Percentiles rank a stretch among this genome's conserved stretches.
These are phyloP conservation scores for Neoarius graeffei DNA, from an alignment of 2,113 vertebrate species.

Conservation along the genomic window DNA sequence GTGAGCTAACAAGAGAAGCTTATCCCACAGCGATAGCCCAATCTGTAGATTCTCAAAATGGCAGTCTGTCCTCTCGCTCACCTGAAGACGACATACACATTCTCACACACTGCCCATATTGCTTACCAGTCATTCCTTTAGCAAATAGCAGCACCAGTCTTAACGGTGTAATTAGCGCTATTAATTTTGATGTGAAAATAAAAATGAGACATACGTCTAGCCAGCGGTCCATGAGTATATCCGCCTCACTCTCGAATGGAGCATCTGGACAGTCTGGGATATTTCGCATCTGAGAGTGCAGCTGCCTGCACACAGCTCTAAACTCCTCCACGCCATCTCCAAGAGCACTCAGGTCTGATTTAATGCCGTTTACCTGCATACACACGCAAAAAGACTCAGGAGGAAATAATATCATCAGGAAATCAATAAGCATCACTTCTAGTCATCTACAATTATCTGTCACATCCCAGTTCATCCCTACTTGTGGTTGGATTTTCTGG, in stretches of 20 bases:
- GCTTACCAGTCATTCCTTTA: background rate
- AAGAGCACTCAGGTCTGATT: constrained; percentile 78
- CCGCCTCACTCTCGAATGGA: constrained; percentile 83
- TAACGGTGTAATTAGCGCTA: background rate
- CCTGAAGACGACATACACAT: constrained; percentile 62
- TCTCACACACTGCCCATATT: background rate
- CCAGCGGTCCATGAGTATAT: constrained; percentile 88
- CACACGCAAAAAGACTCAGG: constrained; percentile 3
- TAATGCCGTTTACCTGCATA: constrained; percentile 78
- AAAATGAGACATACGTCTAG: constrained; percentile 82
- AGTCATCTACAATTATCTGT: background rate
- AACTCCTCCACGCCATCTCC: constrained; percentile 81
- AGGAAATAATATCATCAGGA: background rate
- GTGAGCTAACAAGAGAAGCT: constrained; percentile 74
- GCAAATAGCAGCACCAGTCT: background rate
- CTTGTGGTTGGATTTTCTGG: background rate
- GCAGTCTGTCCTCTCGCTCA: constrained; percentile 86
- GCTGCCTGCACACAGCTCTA: constrained; percentile 83
- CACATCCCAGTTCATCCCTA: background rate
- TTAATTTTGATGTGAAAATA: background rate
- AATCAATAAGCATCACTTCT: background rate
- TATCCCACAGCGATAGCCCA: constrained; percentile 84
- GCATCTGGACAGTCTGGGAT: constrained; percentile 77
- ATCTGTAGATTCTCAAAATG: constrained; percentile 79
- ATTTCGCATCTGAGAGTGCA: constrained; percentile 83